Conservation (phyloP, 2,797 vertebrate species). For the Channallabes apus region DNA sequence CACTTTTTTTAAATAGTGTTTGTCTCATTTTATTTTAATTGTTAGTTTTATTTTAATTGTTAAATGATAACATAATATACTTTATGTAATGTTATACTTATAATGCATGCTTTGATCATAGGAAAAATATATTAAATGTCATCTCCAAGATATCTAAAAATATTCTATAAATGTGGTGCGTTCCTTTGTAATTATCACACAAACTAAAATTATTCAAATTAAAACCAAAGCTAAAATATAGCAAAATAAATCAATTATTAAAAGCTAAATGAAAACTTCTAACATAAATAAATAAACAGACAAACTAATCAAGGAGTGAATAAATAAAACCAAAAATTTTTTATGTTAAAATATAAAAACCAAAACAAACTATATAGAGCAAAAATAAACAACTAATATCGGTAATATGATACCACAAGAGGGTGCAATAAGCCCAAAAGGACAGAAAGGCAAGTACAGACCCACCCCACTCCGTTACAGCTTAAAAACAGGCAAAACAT, state of each 20-base stretch:
- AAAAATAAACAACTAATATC: neutral
- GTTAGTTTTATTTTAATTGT: neutral
- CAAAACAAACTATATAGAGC: neutral
- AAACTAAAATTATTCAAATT: neutral
- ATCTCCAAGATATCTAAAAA: neutral
- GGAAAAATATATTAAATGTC: neutral
- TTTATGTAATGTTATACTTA: neutral
- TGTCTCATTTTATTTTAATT: neutral
- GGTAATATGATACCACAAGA: constrained; percentile 61
- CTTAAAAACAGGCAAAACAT: constrained; percentile 1
- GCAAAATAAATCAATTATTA: neutral
- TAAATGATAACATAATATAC: neutral
- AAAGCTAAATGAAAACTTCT: neutral
- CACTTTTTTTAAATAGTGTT: neutral
- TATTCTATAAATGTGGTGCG: too few relatives aligned
- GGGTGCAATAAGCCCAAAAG: constrained; percentile 48
- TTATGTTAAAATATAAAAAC: neutral
- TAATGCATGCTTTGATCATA: neutral
- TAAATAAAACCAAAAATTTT: neutral
- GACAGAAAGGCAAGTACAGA: constrained; percentile 51
- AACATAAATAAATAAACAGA: neutral
- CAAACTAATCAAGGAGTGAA: neutral
- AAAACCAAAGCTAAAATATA: neutral
- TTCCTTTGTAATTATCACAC: neutral
- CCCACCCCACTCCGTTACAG: constrained; percentile 70